Conservation (phyloP, 2,113 vertebrate genomes). For the Proteles cristata region DNA sequence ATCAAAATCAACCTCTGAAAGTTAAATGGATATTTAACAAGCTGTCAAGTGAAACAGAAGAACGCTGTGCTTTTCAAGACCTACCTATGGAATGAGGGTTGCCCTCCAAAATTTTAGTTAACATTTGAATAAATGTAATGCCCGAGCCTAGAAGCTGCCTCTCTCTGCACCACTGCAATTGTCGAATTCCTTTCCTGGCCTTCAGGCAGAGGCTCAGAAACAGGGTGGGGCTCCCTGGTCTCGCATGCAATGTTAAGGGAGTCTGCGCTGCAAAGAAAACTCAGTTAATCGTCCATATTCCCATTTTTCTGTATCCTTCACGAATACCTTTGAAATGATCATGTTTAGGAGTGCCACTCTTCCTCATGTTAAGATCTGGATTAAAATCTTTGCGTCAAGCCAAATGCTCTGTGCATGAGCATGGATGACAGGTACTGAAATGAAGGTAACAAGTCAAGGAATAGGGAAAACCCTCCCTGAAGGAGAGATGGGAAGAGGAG, state of each 20-base stretch:
- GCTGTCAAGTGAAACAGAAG: background rate
- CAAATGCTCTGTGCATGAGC: background rate
- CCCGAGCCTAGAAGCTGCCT: conserved; percentile 29
- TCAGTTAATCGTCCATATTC: background rate
- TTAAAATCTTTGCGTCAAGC: conserved; percentile 48
- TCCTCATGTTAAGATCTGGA: background rate
- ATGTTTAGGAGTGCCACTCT: background rate
- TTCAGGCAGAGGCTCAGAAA: conserved; percentile 77
- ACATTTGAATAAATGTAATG: background rate
- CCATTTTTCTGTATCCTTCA: background rate
- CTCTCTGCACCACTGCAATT: conserved; percentile 64
- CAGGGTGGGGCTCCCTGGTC: conserved; percentile 76
- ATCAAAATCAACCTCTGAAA: conserved; percentile 44
- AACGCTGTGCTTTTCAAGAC: background rate
- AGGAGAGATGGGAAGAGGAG: background rate
- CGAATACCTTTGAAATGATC: background rate
- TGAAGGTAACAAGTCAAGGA: conserved; percentile 58
- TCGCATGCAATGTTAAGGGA: background rate
- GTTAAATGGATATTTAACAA: conserved; percentile 30
- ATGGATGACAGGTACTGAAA: conserved; percentile 10
- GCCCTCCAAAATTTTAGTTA: background rate
- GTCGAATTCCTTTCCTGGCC: conserved; percentile 59
- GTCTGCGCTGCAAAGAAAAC: conserved; percentile 53
- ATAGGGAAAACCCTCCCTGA: background rate
- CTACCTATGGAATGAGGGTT: background rate